Base-by-base conservation (phyloP, 92 coral and sea anemone genomes). In the Porites evermanni region DNA sequence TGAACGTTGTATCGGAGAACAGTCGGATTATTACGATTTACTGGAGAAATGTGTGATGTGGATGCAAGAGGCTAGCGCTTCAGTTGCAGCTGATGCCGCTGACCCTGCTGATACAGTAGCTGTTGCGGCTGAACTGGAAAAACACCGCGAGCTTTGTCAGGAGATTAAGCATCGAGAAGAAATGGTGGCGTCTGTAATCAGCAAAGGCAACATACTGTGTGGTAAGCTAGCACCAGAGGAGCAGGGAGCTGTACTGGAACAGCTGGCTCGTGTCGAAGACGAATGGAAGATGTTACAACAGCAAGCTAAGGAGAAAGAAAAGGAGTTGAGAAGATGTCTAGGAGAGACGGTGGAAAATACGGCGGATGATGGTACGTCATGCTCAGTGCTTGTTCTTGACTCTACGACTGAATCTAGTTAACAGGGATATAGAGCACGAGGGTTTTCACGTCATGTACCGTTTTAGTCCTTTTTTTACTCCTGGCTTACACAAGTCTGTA, bases 1-100 rank as follows among this genome's bases (percentile, higher is more conserved):
- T 74, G 98, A 97, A 75, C 92, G 95, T 70, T 97, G 99, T 74
- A 95, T 97, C 79, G 84, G 91, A 47, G 94, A 95, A 72, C 99
- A 97, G 67, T 85, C 98, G 32, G 92, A 86, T 14, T 97, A 97
- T 79, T 97, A 95, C 53, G 93, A 97, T 58, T 89, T 91, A 60
- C 93, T 97, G 21, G 99, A 97, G 84, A 89, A 92, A 50, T 89
- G 96, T 69, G 98, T 95, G 79, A 81, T 83, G 20, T 97, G 99
- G 98, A 91, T 97, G 94, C 99, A 92, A 70, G 93, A 92, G 23
- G 89, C 95, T 17, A 97, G 98, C 13, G 91, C 86, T 47, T 77
- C 89, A 32, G 83, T 97, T 1, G 92, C 94, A 14, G 12, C 83
- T 13, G 91, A 88, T 44, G 93, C 82, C 8, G 90, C 90, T 9